A percentile compares a stretch with the other conserved stretches of the same genome.
Conservation (phyloP, 2,888 invertebrate species). For the Tethea ocularis region DNA sequence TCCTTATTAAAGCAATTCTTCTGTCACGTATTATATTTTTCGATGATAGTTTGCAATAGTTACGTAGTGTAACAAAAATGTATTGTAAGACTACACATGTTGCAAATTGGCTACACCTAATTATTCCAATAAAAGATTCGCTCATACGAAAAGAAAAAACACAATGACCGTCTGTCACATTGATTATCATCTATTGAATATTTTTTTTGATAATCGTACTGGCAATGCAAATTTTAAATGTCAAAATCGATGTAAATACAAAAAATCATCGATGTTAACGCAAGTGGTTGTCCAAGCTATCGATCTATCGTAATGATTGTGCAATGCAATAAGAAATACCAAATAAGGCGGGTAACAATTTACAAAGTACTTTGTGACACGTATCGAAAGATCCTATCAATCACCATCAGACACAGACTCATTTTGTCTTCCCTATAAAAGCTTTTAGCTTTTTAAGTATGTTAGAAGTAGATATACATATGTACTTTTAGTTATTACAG, state of each 20-base stretch:
- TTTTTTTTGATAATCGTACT: not conserved
- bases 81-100: not conserved
- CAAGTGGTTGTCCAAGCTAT: slow-evolving; percentile 18
- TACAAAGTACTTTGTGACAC: slow-evolving; percentile 41
- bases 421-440: slow-evolving; percentile 36
- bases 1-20: no score
- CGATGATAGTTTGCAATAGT: not conserved
- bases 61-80: not conserved
- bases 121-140: not conserved
- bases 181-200: not conserved
- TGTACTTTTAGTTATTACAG: no score
- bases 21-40: no score
- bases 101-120: not conserved
- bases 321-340: slow-evolving; percentile 26
- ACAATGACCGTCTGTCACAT: not conserved
- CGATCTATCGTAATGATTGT: slow-evolving; percentile 35
- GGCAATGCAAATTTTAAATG: not conserved
- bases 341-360: slow-evolving; percentile 38
- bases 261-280: not conserved
- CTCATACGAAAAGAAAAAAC: not conserved
- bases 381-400: slow-evolving; percentile 34
- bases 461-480: no score
- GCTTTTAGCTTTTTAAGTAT: slow-evolving; percentile 32
- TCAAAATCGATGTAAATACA: not conserved
- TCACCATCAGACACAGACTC: slow-evolving; percentile 37